These are phyloP conservation scores for Semibalanus balanoides DNA, from an alignment of 1,140 invertebrate species.

Conservation along the genomic window DNA sequence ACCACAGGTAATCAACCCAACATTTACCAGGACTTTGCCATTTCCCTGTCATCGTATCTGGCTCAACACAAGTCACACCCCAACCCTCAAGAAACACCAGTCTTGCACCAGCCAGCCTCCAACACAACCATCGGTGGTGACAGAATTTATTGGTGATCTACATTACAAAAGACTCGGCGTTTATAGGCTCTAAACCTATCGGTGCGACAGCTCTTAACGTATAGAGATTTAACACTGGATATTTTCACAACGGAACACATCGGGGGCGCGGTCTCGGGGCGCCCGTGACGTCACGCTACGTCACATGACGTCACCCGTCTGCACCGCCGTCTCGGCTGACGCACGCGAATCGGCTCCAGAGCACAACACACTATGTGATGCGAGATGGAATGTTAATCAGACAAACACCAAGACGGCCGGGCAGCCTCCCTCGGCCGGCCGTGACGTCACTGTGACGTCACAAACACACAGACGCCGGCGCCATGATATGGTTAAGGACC, in stretches of 20 bases:
- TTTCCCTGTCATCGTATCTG: too few relatives aligned
- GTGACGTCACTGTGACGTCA: not conserved
- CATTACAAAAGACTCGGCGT: not conserved
- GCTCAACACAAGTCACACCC: too few relatives aligned
- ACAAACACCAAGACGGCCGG: not conserved
- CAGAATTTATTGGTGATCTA: not conserved
- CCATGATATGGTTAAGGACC: not conserved
- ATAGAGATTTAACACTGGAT: slow-evolving; percentile 1
- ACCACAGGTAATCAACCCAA: too few relatives aligned
- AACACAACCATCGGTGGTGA: not conserved
- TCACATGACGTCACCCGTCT: not conserved
- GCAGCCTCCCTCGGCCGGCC: too few relatives aligned
- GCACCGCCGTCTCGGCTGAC: too few relatives aligned
- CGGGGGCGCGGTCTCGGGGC: not conserved
- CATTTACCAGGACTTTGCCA: too few relatives aligned
- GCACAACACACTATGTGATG: not conserved
- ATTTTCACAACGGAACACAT: not conserved
- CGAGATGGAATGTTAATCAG: not conserved
- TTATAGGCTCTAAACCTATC: not conserved
- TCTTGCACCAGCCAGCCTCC: too few relatives aligned
- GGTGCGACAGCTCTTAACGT: not conserved
- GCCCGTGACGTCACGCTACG: not conserved
- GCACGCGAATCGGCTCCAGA: not conserved
- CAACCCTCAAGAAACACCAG: too few relatives aligned
- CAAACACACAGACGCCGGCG: too few relatives aligned